A percentile compares a stretch with the other conserved stretches of the same genome.
These are phyloP conservation scores for Lasioglossum zephyrum DNA, from an alignment of 2,888 invertebrate species.

Conservation along the genomic window DNA sequence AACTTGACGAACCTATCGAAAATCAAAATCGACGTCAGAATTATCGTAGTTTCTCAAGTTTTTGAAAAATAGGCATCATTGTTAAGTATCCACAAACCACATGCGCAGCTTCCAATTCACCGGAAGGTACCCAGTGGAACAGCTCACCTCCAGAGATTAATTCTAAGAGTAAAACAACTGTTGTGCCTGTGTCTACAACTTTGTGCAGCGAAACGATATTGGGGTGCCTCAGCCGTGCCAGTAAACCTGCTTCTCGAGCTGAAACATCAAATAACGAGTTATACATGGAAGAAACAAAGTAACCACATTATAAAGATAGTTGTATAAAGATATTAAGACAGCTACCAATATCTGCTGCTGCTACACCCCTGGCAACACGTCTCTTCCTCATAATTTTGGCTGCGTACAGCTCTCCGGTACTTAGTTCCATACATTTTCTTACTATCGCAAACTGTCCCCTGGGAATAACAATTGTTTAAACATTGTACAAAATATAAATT, in stretches of 20 bases:
- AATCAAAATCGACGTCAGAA: conserved; percentile 32
- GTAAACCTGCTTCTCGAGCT: conserved; percentile 86
- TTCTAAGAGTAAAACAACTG: conserved; percentile 87
- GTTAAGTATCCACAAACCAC: conserved; percentile 84
- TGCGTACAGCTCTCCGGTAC: conserved; percentile 86
- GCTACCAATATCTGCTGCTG: conserved; percentile 86
- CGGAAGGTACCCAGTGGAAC: conserved; percentile 86
- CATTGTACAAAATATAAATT: background rate
- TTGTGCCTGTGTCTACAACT: conserved; percentile 87
- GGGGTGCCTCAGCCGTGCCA: conserved; percentile 86
- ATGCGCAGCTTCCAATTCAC: conserved; percentile 87
- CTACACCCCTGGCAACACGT: conserved; percentile 86
- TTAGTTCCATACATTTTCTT: conserved; percentile 85
- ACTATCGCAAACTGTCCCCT: conserved; percentile 89
- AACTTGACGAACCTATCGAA: conserved; percentile 85
- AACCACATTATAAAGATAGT: too few relatives aligned
- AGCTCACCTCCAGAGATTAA: conserved; percentile 89
- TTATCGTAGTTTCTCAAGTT: background rate
- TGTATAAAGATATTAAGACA: background rate
- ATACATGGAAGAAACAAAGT: background rate
- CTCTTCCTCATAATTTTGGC: conserved; percentile 88
- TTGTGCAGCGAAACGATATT: conserved; percentile 88
- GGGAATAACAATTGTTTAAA: conserved; percentile 58
- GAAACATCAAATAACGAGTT: conserved; percentile 38
- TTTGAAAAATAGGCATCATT: background rate